Conservation (phyloP, 2,113 vertebrate genomes). For the Pholis gunnellus region DNA sequence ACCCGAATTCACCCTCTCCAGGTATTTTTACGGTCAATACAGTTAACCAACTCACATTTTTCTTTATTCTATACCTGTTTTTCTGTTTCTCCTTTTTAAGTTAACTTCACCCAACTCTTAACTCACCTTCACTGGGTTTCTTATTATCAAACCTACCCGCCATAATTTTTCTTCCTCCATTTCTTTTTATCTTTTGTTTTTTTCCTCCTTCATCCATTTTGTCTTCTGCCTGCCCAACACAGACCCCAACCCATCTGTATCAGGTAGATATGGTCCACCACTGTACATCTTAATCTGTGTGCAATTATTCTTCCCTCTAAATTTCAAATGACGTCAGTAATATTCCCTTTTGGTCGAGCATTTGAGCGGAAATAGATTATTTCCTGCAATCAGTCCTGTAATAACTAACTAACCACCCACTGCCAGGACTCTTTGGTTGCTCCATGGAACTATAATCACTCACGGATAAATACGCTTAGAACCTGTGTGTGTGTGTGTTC, state of each 20-base stretch:
- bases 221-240: conserved; percentile 68
- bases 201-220: conserved; percentile 59
- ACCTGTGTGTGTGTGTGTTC: neutral
- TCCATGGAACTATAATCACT: neutral
- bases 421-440: conserved; percentile 7
- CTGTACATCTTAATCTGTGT: conserved; percentile 16
- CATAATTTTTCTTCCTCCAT: conserved; percentile 62
- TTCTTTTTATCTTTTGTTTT: conserved; percentile 63
- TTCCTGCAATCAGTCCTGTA: neutral
- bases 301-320: neutral
- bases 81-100: conserved; percentile 48
- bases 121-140: conserved; percentile 38
- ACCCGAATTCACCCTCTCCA: conserved; percentile 94
- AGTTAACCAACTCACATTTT: neutral
- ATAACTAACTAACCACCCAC: conserved; percentile 9
- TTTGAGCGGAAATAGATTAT: neutral
- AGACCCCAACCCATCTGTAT: conserved; percentile 71
- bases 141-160: conserved; percentile 46
- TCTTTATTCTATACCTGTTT: conserved; percentile 32
- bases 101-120: conserved; percentile 46
- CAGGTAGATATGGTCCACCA: conserved; percentile 71
- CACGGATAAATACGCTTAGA: neutral
- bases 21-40: conserved; percentile 77
- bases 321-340: neutral
- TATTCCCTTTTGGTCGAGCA: neutral